These are phyloP conservation scores for Linyphia triangularis DNA, from an alignment of 2,888 invertebrate species.

Conservation along the genomic window DNA sequence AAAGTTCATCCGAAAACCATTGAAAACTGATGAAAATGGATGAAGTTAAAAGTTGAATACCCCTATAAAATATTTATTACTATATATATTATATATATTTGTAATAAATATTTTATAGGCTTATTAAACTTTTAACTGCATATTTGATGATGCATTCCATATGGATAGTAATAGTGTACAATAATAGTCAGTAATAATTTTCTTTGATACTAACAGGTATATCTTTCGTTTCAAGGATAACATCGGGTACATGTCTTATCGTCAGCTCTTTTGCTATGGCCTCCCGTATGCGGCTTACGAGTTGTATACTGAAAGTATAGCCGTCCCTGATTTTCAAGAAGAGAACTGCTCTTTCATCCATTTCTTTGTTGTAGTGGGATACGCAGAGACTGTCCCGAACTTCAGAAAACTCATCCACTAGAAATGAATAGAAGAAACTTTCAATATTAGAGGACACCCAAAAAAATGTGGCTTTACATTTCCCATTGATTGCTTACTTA, in stretches of 20 bases:
- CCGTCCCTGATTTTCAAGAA: conserved; percentile 81
- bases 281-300: conserved; percentile 80
- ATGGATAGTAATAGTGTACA: no score
- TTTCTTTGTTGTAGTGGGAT: conserved; percentile 80
- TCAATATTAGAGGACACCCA: background rate
- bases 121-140: no score
- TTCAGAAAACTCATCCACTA: conserved; percentile 82
- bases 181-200: no score
- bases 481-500: background rate
- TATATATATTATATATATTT: no score
- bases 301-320: conserved; percentile 79
- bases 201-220: conserved; percentile 81
- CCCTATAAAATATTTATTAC: no score
- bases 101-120: no score
- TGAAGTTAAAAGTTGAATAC: no score
- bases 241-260: conserved; percentile 82
- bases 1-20: no score
- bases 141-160: no score
- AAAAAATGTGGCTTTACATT: background rate
- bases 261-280: conserved; percentile 81
- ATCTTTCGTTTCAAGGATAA: conserved; percentile 81
- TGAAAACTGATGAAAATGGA: no score
- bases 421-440: background rate
- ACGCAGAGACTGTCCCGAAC: conserved; percentile 83
- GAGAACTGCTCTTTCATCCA: conserved; percentile 82